Base-by-base conservation (phyloP, 1,140 invertebrate genomes). In the Pinna nobilis region DNA sequence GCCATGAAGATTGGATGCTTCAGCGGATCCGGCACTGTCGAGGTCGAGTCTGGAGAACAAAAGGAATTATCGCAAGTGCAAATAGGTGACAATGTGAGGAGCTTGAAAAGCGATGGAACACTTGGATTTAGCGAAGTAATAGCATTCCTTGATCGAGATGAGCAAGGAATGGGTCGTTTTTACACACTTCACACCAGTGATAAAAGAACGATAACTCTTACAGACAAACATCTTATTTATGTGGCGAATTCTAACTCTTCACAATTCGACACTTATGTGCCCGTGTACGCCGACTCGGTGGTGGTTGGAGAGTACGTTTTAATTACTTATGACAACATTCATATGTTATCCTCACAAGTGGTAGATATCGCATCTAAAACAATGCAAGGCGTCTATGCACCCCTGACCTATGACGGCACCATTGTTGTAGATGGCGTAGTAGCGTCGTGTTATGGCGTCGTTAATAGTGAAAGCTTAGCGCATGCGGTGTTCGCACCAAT, bases 391-490 rank as follows among this genome's bases (percentile, higher is more conserved):
- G 93, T 97, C 1, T 97, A 92, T 83, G 97, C 97, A 1, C 98
- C 98, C 0, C 90, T 99, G 15, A 99, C 98, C 0, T 87, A 87
- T 20, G 92, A 92, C 11, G 98, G 98, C 0, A 98, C 94, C 30
- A 89, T 99, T 13, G 91, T 99, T 30, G 95, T 99, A 1, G 94
- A 99, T 87, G 94, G 94, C 71, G 93, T 98, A 3, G 91, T 97
- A 1, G 95, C 95, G 1, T 98, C 97, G 0, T 99, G 97, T 87
- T 99, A 99, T 89, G 97, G 97, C 0, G 90, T 96, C 11, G 91
- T 99, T 18, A 91, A 94, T 84, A 95, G 94, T 88, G 96, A 97
- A 79, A 87, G 88, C 9, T 73, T 98, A 55, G 97, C 96, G 5
- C 97, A 98, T 85, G 92, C 91, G 82, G 93, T 93, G 0, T 95